Base-by-base conservation (phyloP, 2,888 invertebrate genomes). In the Aleiodes leptofemur region DNA sequence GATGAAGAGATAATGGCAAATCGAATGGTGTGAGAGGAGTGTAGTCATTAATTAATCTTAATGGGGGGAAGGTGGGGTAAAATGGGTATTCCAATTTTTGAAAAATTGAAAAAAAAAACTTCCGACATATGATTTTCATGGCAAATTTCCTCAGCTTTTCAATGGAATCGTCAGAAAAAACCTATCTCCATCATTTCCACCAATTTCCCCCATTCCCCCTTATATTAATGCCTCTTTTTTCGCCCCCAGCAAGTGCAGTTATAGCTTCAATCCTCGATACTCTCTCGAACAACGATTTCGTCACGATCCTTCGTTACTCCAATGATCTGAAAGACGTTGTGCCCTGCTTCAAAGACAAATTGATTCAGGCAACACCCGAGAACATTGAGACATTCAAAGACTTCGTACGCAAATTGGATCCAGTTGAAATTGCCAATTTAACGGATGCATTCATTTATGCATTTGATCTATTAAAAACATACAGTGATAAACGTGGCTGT, bases 231-330 rank as follows among this genome's bases (percentile, higher is more conserved):
- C 2, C 23, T 23, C 23, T 23, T 2, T 23, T 23, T 23, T 23
- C 2, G 23, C 2, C 16, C 51, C 0, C 73, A 89, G 89, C 88
- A 7, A 87, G 83, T 31, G 80, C 87, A 48, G 98, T 98, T 0
- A 94, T 98, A 29, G 92, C 94, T 76, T 95, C 96, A 55, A 94
- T 99, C 76, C 90, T 99, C 83, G 96, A 97, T 78, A 99, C 99
- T 0, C 93, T 99, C 68, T 98, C 97, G 7, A 98, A 99, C 87
- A 98, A 99, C 89, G 99, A 99, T 90, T 98, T 96, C 88, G 96
- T 99, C 74, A 98, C 98, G 84, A 95, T 99, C 38, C 94, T 96
- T 83, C 94, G 94, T 86, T 96, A 94, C 83, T 96, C 96, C 82
- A 93, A 94, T 56, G 91, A 92, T 31, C 93, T 95, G 0, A 88